These are phyloP conservation scores for Panthera leo DNA, from an alignment of 2,113 vertebrate species.

Conservation along the genomic window DNA sequence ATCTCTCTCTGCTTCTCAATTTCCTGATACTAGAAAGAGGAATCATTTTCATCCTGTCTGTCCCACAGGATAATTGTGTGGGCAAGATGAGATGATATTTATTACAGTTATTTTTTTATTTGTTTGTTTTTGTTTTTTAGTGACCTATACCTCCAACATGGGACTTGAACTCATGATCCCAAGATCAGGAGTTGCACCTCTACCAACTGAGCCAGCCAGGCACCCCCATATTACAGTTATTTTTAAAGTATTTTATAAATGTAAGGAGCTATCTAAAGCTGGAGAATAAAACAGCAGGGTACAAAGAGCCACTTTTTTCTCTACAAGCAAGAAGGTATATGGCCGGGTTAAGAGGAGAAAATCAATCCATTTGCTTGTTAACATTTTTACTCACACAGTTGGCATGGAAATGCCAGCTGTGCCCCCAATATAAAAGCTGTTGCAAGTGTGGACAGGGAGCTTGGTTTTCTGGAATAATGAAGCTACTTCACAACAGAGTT, in stretches of 20 bases:
- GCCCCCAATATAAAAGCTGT: background rate
- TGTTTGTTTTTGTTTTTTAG: background rate
- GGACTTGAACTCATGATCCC: background rate
- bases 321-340: background rate
- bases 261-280: background rate
- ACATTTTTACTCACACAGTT: background rate
- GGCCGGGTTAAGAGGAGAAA: background rate
- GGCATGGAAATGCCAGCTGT: background rate
- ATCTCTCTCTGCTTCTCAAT: background rate
- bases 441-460: background rate
- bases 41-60: background rate
- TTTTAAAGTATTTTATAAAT: conserved; percentile 19
- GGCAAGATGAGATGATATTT: background rate
- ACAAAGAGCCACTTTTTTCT: background rate
- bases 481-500: background rate
- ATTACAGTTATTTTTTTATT: background rate
- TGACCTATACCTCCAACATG: background rate
- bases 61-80: background rate
- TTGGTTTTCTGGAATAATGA: background rate
- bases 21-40: background rate
- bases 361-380: background rate
- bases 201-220: background rate
- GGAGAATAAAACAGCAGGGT: background rate
- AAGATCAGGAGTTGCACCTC: background rate
- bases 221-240: background rate